A percentile compares a stretch with the other conserved stretches of the same genome.
These are phyloP conservation scores for Pyrocephalus nanus DNA, from an alignment of 2,797 vertebrate species.

Conservation along the genomic window DNA sequence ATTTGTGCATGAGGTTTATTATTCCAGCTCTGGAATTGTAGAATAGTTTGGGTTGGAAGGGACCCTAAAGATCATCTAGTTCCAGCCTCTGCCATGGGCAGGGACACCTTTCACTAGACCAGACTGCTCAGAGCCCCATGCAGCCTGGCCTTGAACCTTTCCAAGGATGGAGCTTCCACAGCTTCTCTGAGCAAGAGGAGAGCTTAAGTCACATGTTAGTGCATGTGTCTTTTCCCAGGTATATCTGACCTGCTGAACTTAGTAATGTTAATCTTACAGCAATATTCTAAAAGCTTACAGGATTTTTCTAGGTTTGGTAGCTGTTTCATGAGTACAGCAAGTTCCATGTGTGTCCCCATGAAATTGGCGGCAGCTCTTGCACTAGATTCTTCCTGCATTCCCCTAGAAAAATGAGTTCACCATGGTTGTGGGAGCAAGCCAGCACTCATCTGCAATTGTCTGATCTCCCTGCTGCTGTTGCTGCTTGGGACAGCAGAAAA, in stretches of 20 bases:
- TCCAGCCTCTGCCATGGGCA: neutral
- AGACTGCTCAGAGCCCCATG: neutral
- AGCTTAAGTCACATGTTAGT: neutral
- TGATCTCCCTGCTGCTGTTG: neutral
- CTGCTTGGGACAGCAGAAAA: neutral
- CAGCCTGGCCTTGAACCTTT: neutral
- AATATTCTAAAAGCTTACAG: neutral
- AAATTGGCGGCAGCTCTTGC: neutral
- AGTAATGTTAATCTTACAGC: neutral
- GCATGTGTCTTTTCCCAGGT: neutral
- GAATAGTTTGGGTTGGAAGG: neutral
- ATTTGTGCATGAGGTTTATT: neutral
- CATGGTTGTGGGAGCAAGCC: neutral
- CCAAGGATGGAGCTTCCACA: neutral
- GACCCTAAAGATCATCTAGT: neutral
- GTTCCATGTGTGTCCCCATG: neutral
- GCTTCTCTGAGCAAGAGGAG: neutral
- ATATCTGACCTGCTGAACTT: neutral
- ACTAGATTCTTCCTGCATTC: neutral
- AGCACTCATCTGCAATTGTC: conserved; percentile 16
- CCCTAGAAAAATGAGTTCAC: neutral
- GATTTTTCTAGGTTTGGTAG: neutral
- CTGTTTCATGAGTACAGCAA: neutral
- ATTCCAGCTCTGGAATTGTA: neutral
- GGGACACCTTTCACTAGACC: neutral